Percentiles rank a stretch among this genome's conserved stretches.
These are phyloP conservation scores for Trichomycterus rosablanca DNA, from an alignment of 2,113 vertebrate species.

Conservation along the genomic window DNA sequence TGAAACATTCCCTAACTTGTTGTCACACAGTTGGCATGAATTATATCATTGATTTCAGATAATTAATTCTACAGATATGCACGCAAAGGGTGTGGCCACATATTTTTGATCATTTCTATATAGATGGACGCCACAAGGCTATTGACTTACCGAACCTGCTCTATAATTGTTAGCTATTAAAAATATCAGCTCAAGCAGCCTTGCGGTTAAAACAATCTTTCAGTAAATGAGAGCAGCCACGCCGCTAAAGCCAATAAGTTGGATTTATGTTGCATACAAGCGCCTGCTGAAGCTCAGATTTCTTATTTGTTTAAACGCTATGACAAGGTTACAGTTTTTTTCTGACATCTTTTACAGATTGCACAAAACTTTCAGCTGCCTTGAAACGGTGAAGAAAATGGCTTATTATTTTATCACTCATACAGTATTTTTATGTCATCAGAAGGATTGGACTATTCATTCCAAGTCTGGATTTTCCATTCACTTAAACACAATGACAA, in stretches of 20 bases:
- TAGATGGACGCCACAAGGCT: slow-evolving; percentile 23
- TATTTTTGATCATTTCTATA: too few species aligned
- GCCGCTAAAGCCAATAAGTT: slow-evolving; percentile 12
- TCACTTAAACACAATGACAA: too few species aligned
- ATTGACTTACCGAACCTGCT: slow-evolving; percentile 18
- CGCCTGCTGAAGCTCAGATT: not conserved
- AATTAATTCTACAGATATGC: slow-evolving; percentile 28
- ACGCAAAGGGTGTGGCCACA: too few species aligned
- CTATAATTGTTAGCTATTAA: slow-evolving; percentile 22
- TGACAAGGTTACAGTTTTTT: slow-evolving; percentile 16
- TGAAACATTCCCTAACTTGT: too few species aligned
- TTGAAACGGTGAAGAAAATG: too few species aligned
- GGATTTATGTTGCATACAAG: slow-evolving; percentile 27
- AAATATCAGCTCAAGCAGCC: slow-evolving; percentile 28
- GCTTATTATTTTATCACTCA: too few species aligned
- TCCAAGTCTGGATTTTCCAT: too few species aligned
- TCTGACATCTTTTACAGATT: too few species aligned
- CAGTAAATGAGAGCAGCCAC: slow-evolving; percentile 21
- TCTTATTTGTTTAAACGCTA: slow-evolving; percentile 19
- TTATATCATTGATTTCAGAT: not conserved
- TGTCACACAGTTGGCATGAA: too few species aligned
- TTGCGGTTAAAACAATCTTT: slow-evolving; percentile 13
- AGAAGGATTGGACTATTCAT: too few species aligned
- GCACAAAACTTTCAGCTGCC: too few species aligned
- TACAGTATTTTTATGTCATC: too few species aligned